Base-by-base conservation (phyloP, 2,797 vertebrate genomes). In the Enteromius unitaeniatus region DNA sequence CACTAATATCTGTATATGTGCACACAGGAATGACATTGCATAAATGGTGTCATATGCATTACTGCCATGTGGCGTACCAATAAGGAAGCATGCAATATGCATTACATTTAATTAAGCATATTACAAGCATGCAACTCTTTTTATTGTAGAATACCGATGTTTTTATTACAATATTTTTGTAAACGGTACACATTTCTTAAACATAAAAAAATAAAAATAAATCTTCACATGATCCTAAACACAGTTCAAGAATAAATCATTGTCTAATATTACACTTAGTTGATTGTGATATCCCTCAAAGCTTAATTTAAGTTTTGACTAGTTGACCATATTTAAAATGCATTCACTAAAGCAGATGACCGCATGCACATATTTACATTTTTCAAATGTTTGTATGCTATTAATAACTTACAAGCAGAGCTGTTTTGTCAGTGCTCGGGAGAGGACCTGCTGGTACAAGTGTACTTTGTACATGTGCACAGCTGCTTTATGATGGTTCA, bases 351-450 rank as follows among this genome's bases (percentile, higher is more conserved):
- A 55, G 5, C 49, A 40, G 31, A 80, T 37, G 34, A 55, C 31
- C 13, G 3, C 49, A 69, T 58, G n/a, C 67, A 72, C 23, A 37
- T 9, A 60, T 62, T 45, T 31, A 58, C 34, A 14, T 68, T 49
- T 65, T 65, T 15, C 26, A 47, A n/a, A 31, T 70, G 23, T 60
- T 58, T 60, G 51, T 6, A 49, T 34, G 58, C 23, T 78, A 47
- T 78, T 62, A 31, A 28, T 51, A 82, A 75, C 81, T 82, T 82
- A 82, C 81, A 37, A 10, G 49, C 28, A 51, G 45, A 76, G 69
- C 49, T 72, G 65, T 31, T 72, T 40, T 42, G n/a, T 14, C 53
- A 45, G 40, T 42, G 26, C 19, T 73, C 19, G 6, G 58, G 47
- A 67, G 47, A 53, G 69, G 28, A 74, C 1, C 58, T 75, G n/a